phyloP scores from a whole-genome alignment of 2,113 vertebrate genomes.

The Ailuropoda melanoleuca region DNA sequence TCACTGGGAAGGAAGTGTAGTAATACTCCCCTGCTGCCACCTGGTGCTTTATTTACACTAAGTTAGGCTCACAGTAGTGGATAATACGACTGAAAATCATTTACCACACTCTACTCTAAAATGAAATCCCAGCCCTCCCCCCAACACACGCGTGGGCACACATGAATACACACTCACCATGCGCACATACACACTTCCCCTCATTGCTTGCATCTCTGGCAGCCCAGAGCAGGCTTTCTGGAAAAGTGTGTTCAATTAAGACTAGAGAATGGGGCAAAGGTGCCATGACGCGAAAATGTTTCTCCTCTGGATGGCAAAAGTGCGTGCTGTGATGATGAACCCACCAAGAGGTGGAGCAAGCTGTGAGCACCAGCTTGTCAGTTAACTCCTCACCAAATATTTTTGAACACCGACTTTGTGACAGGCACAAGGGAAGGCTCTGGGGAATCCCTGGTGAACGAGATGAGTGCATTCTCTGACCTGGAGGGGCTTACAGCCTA shows the following conservation, averaged over 20 bases:
- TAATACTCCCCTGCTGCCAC: conserved; percentile 13
- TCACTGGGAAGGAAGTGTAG: not conserved
- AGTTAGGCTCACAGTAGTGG: not conserved
- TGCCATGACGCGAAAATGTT: not conserved
- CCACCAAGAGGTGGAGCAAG: not conserved
- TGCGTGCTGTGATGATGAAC: not conserved
- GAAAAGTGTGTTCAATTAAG: not conserved
- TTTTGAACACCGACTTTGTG: not conserved
- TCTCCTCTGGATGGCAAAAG: not conserved
- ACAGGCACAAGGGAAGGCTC: not conserved
- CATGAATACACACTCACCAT: not conserved
- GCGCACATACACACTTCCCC: not conserved
- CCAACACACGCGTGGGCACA: not conserved
- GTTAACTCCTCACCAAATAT: not conserved
- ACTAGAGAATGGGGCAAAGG: not conserved
- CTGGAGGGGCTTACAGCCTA: not conserved
- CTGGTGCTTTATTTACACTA: conserved; percentile 55
- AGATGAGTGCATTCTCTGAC: not conserved
- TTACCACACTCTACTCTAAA: not conserved
- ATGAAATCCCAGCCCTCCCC: not conserved
- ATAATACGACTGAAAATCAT: not conserved
- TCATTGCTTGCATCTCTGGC: not conserved
- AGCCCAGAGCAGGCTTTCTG: not conserved
- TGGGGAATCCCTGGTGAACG: not conserved
- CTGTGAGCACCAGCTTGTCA: too few relatives aligned